Base-by-base conservation (phyloP, 2,888 invertebrate species). In the Xanthostigma xanthostigma region DNA sequence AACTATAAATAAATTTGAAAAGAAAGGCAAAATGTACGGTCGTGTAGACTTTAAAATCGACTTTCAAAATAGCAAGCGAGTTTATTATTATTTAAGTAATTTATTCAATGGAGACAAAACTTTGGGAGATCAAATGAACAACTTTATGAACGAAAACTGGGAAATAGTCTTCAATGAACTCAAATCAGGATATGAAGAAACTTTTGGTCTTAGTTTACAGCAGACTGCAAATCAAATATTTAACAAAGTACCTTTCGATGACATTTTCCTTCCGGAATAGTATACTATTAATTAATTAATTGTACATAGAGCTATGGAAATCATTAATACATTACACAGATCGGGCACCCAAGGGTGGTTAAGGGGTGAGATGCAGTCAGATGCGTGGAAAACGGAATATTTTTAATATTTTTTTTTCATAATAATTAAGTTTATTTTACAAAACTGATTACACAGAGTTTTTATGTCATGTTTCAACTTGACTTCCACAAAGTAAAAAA, bases 91-190 rank as follows among this genome's bases (percentile, higher is more conserved):
- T 44, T 81, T 81, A 58, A 70, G 75, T n/a, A 80, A 81, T 59
- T 69, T 81, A 1, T 81, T 81, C 62, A 71, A 74, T 48, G 78
- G 77, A 0, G 78, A 81, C 60, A 71, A 71, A 54, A 55, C 68
- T 1, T 66, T 81, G 1, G 79, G 80, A 27, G 73, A 76, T 17
- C 75, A 76, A 51, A 78, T 81, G 78, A 81, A 81, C 58, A 59
- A 64, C 12, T 79, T 82, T 63, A 63, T 82, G 12, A 81, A 81
- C 59, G 73, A 78, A 37, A 81, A 82, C 59, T 75, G 79, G 44
- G 76, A 79, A 27, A 63, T 77, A 1, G 74, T 83, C 2, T 81
- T 81, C 64, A 75, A 73, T 54, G 81, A 81, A 59, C 59, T 81
- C 38, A 78, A 80, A 57, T 68, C 69, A 2, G 73, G 79, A 0